phyloP scores from a whole-genome alignment of 2,797 vertebrate species.

The Myotis pilosus region DNA sequence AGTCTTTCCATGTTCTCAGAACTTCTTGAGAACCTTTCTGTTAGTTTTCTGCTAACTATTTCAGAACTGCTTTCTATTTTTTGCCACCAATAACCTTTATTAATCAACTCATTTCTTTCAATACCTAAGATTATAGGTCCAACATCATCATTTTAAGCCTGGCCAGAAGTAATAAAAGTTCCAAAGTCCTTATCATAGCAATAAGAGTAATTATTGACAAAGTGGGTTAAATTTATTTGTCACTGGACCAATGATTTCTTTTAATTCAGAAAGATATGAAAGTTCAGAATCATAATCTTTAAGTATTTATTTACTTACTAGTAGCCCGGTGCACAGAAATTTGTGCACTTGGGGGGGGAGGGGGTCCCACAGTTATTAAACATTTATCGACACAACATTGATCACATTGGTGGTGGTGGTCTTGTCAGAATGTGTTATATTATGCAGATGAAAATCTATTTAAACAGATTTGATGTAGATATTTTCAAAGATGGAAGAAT shows the following conservation, averaged over 20 bases:
- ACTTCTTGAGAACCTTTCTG: neutral
- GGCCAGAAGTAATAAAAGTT: neutral
- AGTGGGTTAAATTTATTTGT: neutral
- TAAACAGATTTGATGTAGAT: too few species aligned
- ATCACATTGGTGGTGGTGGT: too few species aligned
- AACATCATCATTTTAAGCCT: neutral
- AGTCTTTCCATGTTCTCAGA: neutral
- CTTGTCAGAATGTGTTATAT: too few species aligned
- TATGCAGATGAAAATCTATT: too few species aligned
- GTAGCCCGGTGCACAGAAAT: too few species aligned
- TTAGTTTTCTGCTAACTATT: neutral
- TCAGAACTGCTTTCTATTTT: neutral
- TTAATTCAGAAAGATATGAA: neutral
- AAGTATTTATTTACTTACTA: neutral
- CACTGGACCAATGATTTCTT: neutral
- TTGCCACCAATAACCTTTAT: neutral
- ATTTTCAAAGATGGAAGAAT: too few species aligned
- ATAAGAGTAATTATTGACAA: neutral
- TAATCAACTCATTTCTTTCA: neutral
- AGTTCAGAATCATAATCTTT: neutral
- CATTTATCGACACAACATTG: too few species aligned
- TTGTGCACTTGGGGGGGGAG: too few species aligned
- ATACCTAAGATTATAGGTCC: neutral
- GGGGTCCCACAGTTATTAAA: too few species aligned
- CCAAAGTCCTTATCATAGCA: neutral